A percentile compares a stretch with the other conserved stretches of the same genome.
phyloP scores from a whole-genome alignment of 2,797 vertebrate genomes.

The Clarias platycephalus region DNA sequence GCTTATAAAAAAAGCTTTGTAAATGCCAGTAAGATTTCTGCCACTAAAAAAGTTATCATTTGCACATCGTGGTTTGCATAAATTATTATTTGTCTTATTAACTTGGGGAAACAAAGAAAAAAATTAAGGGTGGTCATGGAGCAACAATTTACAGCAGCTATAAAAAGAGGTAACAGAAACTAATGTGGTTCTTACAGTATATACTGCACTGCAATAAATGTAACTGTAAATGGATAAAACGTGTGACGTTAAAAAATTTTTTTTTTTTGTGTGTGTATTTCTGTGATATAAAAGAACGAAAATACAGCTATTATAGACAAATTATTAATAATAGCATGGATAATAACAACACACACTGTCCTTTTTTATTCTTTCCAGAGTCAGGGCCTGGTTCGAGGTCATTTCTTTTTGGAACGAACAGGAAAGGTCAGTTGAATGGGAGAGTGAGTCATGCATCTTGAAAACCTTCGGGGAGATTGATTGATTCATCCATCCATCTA shows the following conservation, averaged over 20 bases:
- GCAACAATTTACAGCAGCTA: background rate
- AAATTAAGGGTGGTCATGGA: background rate
- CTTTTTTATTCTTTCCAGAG: background rate
- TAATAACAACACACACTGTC: background rate
- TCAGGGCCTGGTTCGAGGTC: background rate
- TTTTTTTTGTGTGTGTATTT: background rate
- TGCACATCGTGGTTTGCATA: background rate
- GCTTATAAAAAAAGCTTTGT: background rate
- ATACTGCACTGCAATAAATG: background rate
- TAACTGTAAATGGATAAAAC: background rate
- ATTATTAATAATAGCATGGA: background rate
- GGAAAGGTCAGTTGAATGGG: slow-evolving; percentile 4
- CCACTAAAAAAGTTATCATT: background rate
- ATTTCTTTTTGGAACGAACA: slow-evolving; percentile 4
- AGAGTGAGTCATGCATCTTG: background rate
- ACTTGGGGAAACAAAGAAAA: background rate
- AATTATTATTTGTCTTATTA: background rate
- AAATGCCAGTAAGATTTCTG: background rate
- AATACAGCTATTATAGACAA: background rate
- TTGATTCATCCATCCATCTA: slow-evolving; percentile 14
- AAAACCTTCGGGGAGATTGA: slow-evolving; percentile 22
- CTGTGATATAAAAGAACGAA: background rate
- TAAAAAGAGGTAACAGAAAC: slow-evolving; percentile 13
- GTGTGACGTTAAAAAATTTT: background rate
- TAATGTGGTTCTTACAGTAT: background rate